phyloP scores from a whole-genome alignment of 1,140 invertebrate genomes.

The Bicyclus anynana region DNA sequence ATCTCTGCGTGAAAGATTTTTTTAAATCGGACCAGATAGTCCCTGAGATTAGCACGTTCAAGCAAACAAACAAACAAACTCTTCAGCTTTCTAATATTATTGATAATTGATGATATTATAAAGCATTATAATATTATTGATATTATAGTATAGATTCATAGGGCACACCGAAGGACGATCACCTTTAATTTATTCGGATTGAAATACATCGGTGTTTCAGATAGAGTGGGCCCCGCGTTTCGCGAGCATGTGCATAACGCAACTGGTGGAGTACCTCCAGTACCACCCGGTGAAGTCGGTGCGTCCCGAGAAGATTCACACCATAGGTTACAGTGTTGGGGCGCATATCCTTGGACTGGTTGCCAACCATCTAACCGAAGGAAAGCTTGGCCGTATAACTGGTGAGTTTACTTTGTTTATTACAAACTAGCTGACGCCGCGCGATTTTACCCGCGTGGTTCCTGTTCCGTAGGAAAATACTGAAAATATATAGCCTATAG shows the following conservation, averaged over 20 bases:
- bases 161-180: too few relatives aligned
- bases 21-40: too few relatives aligned
- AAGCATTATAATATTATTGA: too few relatives aligned
- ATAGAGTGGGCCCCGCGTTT: slow-evolving; percentile 91
- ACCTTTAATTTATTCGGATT: not conserved
- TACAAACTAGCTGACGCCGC: not conserved
- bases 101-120: too few relatives aligned
- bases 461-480: too few relatives aligned
- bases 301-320: slow-evolving; percentile 84
- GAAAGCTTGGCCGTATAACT: slow-evolving; percentile 88
- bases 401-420: slow-evolving; percentile 71
- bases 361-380: slow-evolving; percentile 83
- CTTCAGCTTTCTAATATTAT: too few relatives aligned
- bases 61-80: too few relatives aligned
- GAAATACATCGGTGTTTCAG: slow-evolving; percentile 51
- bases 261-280: slow-evolving; percentile 86
- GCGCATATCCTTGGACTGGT: slow-evolving; percentile 90
- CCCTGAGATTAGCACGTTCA: too few relatives aligned
- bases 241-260: slow-evolving; percentile 87
- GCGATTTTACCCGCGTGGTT: too few relatives aligned
- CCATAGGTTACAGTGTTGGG: slow-evolving; percentile 91
- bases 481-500: too few relatives aligned
- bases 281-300: slow-evolving; percentile 84
- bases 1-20: too few relatives aligned
- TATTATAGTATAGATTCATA: too few relatives aligned